phyloP scores from a whole-genome alignment of 2,113 vertebrate species.

The Chloroceryle aenea region DNA sequence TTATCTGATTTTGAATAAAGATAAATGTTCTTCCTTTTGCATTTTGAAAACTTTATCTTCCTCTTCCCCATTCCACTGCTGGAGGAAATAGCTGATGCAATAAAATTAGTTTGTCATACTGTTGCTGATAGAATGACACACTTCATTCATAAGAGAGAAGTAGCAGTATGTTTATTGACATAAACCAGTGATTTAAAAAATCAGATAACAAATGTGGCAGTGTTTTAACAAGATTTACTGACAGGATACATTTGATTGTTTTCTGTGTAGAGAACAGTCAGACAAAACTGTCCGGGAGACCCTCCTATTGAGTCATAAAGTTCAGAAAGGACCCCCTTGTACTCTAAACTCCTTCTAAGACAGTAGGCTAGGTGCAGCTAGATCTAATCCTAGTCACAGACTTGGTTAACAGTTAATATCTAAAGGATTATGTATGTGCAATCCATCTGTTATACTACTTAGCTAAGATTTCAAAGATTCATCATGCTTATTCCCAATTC shows the following conservation, averaged over 20 bases:
- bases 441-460: not conserved
- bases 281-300: not conserved
- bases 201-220: not conserved
- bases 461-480: not conserved
- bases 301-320: not conserved
- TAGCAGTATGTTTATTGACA: not conserved
- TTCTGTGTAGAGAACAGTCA: not conserved
- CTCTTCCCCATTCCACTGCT: not conserved
- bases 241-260: not conserved
- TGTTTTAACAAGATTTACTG: not conserved
- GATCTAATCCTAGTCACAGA: not conserved
- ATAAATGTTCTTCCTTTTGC: not conserved
- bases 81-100: not conserved
- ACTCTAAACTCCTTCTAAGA: not conserved
- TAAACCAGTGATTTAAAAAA: not conserved
- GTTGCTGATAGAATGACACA: not conserved
- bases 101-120: not conserved
- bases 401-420: not conserved
- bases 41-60: slow-evolving; percentile 1
- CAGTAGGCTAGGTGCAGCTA: not conserved
- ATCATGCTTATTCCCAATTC: not conserved
- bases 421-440: not conserved
- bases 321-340: not conserved
- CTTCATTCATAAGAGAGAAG: not conserved
- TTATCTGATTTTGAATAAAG: not conserved